A percentile compares a stretch with the other conserved stretches of the same genome.
These are phyloP conservation scores for Resseliella maxima DNA, from an alignment of 2,888 invertebrate species.

Conservation along the genomic window DNA sequence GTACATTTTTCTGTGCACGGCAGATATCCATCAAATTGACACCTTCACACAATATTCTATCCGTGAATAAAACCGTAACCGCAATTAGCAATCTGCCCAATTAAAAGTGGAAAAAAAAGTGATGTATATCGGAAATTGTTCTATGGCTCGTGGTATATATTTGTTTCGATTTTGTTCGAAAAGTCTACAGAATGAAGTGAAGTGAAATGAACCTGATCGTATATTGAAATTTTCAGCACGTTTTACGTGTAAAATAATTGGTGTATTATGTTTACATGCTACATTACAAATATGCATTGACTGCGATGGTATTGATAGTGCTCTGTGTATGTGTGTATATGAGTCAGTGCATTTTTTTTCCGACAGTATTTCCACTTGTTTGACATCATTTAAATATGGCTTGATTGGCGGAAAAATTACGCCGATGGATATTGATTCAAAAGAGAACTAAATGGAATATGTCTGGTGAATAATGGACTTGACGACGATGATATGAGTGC, in stretches of 20 bases:
- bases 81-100: too few relatives aligned
- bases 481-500: too few relatives aligned
- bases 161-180: neutral
- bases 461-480: neutral
- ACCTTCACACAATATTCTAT: too few relatives aligned
- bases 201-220: neutral
- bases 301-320: too few relatives aligned
- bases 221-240: neutral
- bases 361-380: neutral
- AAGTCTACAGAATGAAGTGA: neutral
- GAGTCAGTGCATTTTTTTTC: neutral
- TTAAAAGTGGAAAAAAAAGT: too few relatives aligned
- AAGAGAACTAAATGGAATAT: neutral
- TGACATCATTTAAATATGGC: neutral
- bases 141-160: too few relatives aligned
- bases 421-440: neutral
- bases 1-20: too few relatives aligned
- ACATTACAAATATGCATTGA: too few relatives aligned
- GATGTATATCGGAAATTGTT: too few relatives aligned
- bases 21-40: too few relatives aligned
- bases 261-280: neutral
- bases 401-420: neutral
- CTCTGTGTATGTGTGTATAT: neutral
- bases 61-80: too few relatives aligned
- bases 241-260: constrained; percentile 31